Evolutionary conservation across 2,888 invertebrate genomes (phyloP).

Genomic region (Cremastobaeus sp.): DNA sequence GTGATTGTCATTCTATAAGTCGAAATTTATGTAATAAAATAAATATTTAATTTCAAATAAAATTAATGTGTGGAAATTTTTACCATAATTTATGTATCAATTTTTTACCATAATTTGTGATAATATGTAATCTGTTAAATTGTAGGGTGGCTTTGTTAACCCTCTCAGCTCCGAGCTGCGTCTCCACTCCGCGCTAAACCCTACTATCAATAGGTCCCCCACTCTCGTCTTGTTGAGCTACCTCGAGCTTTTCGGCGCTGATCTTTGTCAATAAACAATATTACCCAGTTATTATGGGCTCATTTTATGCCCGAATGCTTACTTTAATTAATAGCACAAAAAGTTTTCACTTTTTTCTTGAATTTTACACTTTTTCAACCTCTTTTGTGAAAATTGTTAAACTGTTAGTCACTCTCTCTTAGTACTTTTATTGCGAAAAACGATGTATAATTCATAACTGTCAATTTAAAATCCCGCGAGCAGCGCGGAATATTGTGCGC

Average conservation of each 20-base stretch:
- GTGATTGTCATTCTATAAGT: too few relatives aligned
- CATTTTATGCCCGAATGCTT: slow-evolving; percentile 6
- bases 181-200: too few relatives aligned
- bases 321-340: slow-evolving; percentile 7
- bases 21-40: slow-evolving; percentile 4
- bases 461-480: too few relatives aligned
- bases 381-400: slow-evolving; percentile 9
- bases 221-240: too few relatives aligned
- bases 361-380: slow-evolving; percentile 7
- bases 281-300: slow-evolving; percentile 5
- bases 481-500: too few relatives aligned
- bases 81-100: too few relatives aligned
- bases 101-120: slow-evolving; percentile 11
- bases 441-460: too few relatives aligned
- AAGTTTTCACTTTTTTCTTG: slow-evolving; percentile 7
- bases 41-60: slow-evolving; percentile 9
- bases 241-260: too few relatives aligned
- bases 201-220: too few relatives aligned
- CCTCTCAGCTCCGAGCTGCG: too few relatives aligned
- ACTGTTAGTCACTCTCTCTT: slow-evolving; percentile 12
- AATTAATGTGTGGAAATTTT: neutral
- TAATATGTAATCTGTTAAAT: slow-evolving; percentile 10
- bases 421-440: too few relatives aligned
- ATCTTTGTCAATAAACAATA: slow-evolving; percentile 13
- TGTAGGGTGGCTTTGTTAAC: slow-evolving; percentile 7